These are phyloP conservation scores for Andricus grossulariae DNA, from an alignment of 1,140 invertebrate species.

Conservation along the genomic window DNA sequence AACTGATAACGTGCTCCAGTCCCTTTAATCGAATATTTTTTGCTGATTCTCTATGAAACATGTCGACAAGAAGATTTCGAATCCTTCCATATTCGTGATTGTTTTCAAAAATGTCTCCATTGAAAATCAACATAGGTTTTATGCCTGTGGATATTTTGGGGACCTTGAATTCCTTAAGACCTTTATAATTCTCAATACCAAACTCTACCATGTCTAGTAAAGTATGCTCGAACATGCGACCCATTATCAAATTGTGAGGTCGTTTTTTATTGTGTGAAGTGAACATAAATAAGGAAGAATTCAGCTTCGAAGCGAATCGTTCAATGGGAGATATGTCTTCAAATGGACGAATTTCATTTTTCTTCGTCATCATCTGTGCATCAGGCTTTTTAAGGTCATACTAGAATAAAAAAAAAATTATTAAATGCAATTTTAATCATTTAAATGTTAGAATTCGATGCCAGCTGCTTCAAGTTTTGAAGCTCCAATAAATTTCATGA, in stretches of 20 bases:
- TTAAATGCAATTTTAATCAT: slow-evolving; percentile 33
- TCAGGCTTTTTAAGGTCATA: slow-evolving; percentile 92
- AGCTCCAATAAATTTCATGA: too few relatives aligned
- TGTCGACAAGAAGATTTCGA: slow-evolving; percentile 93
- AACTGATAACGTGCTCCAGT: slow-evolving; percentile 93
- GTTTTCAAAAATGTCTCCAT: slow-evolving; percentile 93
- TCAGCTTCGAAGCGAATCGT: slow-evolving; percentile 89
- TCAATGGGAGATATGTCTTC: slow-evolving; percentile 90
- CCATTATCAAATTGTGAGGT: slow-evolving; percentile 94
- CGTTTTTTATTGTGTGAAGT: slow-evolving; percentile 95
- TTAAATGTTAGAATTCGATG: too few relatives aligned
- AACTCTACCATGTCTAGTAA: slow-evolving; percentile 98
- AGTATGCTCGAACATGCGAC: slow-evolving; percentile 91
- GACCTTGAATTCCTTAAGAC: slow-evolving; percentile 86
- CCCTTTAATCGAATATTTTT: slow-evolving; percentile 91
- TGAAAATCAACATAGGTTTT: slow-evolving; percentile 95
- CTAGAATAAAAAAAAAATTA: slow-evolving; percentile 67
- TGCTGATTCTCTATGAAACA: slow-evolving; percentile 92
- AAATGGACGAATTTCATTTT: slow-evolving; percentile 91
- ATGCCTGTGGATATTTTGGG: slow-evolving; percentile 87
- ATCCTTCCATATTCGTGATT: slow-evolving; percentile 87
- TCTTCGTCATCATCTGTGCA: slow-evolving; percentile 84
- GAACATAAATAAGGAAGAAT: slow-evolving; percentile 92
- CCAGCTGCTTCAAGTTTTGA: too few relatives aligned
- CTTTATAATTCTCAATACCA: slow-evolving; percentile 89